phyloP scores from a whole-genome alignment of 1,140 invertebrate genomes.

The roundworm (Caenorhabditis elegans) region DNA sequence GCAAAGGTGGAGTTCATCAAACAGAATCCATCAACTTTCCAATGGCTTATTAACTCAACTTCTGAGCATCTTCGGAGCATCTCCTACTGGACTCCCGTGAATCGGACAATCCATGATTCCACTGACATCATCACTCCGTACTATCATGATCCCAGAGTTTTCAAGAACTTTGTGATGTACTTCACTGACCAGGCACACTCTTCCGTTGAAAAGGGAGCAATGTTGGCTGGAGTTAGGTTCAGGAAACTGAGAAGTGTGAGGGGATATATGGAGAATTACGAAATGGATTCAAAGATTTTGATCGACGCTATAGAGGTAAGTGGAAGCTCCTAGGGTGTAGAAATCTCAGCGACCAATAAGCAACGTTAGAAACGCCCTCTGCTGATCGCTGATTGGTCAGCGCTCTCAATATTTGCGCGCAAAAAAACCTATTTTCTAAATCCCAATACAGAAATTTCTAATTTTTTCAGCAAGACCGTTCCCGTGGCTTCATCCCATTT shows the following conservation, averaged over 20 bases:
- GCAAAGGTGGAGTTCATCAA: constrained; percentile 72
- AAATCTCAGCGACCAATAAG: too few relatives aligned
- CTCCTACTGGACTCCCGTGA: too few relatives aligned
- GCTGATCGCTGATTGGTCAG: too few relatives aligned
- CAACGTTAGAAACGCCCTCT: too few relatives aligned
- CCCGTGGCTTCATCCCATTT: constrained; percentile 72
- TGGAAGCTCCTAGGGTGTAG: too few relatives aligned
- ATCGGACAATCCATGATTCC: constrained; percentile 34
- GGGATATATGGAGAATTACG: constrained; percentile 53
- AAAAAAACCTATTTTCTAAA: too few relatives aligned
- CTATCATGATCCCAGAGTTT: constrained; percentile 72
- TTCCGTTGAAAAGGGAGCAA: constrained; percentile 86
- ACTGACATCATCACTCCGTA: constrained; percentile 69
- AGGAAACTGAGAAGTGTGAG: constrained; percentile 60
- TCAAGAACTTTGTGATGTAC: constrained; percentile 80
- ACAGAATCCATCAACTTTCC: too few relatives aligned
- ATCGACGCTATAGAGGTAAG: constrained; percentile 58
- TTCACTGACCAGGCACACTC: constrained; percentile 87
- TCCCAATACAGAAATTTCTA: neutral
- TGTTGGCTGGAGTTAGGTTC: constrained; percentile 74
- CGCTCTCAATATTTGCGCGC: too few relatives aligned
- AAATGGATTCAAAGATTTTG: constrained; percentile 46
- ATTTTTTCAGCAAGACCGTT: constrained; percentile 72
- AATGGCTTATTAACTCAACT: too few relatives aligned
- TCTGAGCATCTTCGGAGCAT: neutral